Percentiles rank a stretch among this genome's conserved stretches.
Conservation (phyloP, 92 coral and sea anemone genomes). For the Montipora capitata region DNA sequence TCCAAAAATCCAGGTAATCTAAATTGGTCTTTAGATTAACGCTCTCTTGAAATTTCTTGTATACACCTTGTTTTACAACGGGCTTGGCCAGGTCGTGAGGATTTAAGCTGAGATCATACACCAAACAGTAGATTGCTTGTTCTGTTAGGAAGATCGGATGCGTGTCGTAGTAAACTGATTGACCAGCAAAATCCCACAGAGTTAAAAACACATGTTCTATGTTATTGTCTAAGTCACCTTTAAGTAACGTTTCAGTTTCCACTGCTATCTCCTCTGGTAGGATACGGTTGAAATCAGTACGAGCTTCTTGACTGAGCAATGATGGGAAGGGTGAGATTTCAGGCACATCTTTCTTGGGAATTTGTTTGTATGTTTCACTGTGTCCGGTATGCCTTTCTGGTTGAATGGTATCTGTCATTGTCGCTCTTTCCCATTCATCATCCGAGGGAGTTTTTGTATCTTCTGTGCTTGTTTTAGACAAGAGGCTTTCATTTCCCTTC, state of each 20-base stretch:
- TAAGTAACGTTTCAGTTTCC: neutral
- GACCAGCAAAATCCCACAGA: conserved; percentile 83
- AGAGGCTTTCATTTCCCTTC: no score
- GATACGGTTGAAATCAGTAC: no score
- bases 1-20: conserved; percentile 75
- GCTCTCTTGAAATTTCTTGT: neutral
- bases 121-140: conserved; percentile 64
- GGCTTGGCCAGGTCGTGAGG: conserved; percentile 48
- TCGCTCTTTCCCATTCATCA: no score
- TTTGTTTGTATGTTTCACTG: no score
- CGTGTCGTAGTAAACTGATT: conserved; percentile 71
- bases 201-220: neutral
- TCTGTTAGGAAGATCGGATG: conserved; percentile 78
- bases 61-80: conserved; percentile 42
- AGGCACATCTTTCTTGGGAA: no score
- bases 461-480: no score
- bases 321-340: no score
- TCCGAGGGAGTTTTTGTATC: no score
- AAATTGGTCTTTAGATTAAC: conserved; percentile 43
- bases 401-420: no score
- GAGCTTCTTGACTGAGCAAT: no score
- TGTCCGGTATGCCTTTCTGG: no score
- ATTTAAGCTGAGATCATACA: conserved; percentile 46
- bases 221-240: conserved; percentile 10
- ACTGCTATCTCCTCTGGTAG: no score